These are phyloP conservation scores for Fistularia commersonii DNA, from an alignment of 2,797 vertebrate genomes.

Conservation along the genomic window DNA sequence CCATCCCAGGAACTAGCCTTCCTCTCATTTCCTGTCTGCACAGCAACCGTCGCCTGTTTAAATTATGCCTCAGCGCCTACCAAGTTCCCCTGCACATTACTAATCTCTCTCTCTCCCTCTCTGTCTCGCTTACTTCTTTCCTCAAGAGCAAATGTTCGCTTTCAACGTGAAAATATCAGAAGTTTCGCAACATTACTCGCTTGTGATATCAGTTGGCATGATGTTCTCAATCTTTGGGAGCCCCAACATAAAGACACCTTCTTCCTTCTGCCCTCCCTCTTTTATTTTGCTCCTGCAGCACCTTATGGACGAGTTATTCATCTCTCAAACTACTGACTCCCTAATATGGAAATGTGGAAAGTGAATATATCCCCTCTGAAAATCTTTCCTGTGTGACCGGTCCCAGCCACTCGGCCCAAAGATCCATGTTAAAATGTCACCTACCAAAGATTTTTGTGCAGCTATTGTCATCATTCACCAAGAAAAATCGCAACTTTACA, in stretches of 20 bases:
- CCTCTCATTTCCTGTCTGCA: slow-evolving; percentile 98
- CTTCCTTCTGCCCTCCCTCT: slow-evolving; percentile 17
- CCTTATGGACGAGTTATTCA: slow-evolving; percentile 19
- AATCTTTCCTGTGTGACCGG: slow-evolving; percentile 22
- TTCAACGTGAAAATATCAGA: slow-evolving; percentile 4
- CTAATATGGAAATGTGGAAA: slow-evolving; percentile 6
- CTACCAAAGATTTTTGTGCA: slow-evolving; percentile 33
- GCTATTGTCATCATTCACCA: slow-evolving; percentile 63
- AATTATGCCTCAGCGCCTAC: slow-evolving; percentile 92
- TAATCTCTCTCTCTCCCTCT: slow-evolving; percentile 9
- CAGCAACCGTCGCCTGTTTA: slow-evolving; percentile 94
- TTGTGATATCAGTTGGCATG: background rate
- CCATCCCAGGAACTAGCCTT: slow-evolving; percentile 92
- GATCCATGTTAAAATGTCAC: slow-evolving; percentile 59
- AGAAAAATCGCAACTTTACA: slow-evolving; percentile 44
- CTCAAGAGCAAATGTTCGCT: slow-evolving; percentile 20
- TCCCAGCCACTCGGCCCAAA: slow-evolving; percentile 27
- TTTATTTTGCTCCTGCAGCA: slow-evolving; percentile 17
- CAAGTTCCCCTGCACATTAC: slow-evolving; percentile 64
- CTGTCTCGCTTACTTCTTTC: slow-evolving; percentile 24
- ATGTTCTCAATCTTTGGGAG: slow-evolving; percentile 19
- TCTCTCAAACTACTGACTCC: slow-evolving; percentile 10
- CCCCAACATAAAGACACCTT: slow-evolving; percentile 11
- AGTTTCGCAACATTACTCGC: background rate
- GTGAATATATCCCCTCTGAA: slow-evolving; percentile 18